Percentiles rank a stretch among this genome's conserved stretches.
These are phyloP conservation scores for Scomberomorus guttatus DNA, from an alignment of 2,797 vertebrate species.

Conservation along the genomic window DNA sequence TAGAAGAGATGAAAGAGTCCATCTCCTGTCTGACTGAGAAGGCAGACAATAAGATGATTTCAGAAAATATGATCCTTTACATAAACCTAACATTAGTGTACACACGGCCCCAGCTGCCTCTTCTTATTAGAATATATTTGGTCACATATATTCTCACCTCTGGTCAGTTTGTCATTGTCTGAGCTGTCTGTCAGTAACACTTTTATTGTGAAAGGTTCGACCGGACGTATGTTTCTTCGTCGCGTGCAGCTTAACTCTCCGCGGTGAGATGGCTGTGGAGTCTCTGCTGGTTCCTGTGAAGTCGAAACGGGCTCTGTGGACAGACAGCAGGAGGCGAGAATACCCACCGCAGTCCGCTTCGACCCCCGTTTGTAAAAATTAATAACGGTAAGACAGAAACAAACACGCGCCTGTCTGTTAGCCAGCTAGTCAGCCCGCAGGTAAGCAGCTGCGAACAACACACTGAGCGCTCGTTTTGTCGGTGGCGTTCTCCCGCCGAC, in stretches of 20 bases:
- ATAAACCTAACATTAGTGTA: background rate
- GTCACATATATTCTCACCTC: too few relatives aligned
- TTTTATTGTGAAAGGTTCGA: slow-evolving; percentile 65
- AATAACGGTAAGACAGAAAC: slow-evolving; percentile 68
- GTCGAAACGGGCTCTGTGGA: slow-evolving; percentile 72
- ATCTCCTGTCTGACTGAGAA: too few relatives aligned
- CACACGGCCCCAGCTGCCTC: background rate
- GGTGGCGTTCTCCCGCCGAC: slow-evolving; percentile 70
- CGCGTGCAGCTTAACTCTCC: slow-evolving; percentile 4
- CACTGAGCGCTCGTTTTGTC: slow-evolving; percentile 68
- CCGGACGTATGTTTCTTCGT: slow-evolving; percentile 3
- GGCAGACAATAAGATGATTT: too few relatives aligned
- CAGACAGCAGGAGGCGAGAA: slow-evolving; percentile 72
- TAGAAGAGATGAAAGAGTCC: too few relatives aligned
- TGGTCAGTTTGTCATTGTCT: too few relatives aligned
- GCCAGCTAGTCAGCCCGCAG: slow-evolving; percentile 41
- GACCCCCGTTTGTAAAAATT: slow-evolving; percentile 27
- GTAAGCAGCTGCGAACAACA: slow-evolving; percentile 55
- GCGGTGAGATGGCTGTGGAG: slow-evolving; percentile 67
- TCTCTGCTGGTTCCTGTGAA: slow-evolving; percentile 70
- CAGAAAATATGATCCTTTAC: background rate
- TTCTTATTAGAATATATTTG: background rate
- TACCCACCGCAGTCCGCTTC: slow-evolving; percentile 41
- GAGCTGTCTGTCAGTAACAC: background rate
- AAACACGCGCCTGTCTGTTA: slow-evolving; percentile 32